Evolutionary conservation across 2,888 invertebrate species (phyloP).

Genomic region (Aphidius colemani): DNA sequence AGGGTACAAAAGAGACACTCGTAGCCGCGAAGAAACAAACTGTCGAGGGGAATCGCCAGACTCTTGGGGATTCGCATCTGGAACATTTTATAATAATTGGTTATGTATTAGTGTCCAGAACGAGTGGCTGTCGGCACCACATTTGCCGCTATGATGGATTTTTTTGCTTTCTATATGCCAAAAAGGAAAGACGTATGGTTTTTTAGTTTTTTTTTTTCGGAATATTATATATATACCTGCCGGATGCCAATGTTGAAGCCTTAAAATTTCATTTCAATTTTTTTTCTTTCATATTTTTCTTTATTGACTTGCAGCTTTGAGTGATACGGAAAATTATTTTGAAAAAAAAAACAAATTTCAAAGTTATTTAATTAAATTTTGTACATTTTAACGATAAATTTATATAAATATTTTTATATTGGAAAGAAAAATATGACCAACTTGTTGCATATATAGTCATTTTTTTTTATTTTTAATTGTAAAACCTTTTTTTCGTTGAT

Average conservation of each 20-base stretch:
- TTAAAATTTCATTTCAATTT: background rate
- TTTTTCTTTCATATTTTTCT: background rate
- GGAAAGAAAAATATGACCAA: no score
- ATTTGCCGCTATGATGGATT: conserved; percentile 43
- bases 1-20: conserved; percentile 3
- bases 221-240: conserved; percentile 4
- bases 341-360: no score
- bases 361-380: no score
- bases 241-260: background rate
- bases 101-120: conserved; percentile 33
- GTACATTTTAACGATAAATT: no score
- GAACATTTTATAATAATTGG: conserved; percentile 47
- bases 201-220: conserved; percentile 3
- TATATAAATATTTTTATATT: no score
- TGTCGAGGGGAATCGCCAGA: conserved; percentile 9
- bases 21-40: conserved; percentile 19
- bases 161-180: conserved; percentile 33
- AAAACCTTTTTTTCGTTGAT: no score
- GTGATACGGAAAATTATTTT: no score
- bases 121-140: conserved; percentile 39
- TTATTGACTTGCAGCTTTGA: no score
- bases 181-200: background rate
- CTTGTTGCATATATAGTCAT: no score
- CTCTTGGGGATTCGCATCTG: conserved; percentile 37
- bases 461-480: no score